A percentile compares a stretch with the other conserved stretches of the same genome.
These are phyloP conservation scores for Agonum fuliginosum DNA, from an alignment of 2,888 invertebrate genomes.

Conservation along the genomic window DNA sequence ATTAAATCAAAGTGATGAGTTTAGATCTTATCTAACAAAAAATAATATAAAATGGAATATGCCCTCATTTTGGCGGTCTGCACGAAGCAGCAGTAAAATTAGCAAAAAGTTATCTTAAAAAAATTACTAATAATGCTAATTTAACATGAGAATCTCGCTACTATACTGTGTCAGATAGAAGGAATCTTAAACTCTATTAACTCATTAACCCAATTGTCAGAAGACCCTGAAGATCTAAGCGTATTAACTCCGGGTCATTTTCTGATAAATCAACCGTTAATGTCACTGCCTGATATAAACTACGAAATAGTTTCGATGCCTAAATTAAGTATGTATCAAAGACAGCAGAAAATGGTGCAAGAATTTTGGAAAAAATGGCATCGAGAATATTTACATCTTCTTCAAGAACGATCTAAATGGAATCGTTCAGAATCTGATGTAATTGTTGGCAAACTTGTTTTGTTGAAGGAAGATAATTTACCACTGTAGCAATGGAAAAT, in stretches of 20 bases:
- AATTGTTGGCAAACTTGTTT: slow-evolving; percentile 24
- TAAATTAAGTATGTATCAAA: background rate
- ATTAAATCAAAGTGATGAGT: background rate
- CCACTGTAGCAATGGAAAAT: slow-evolving; percentile 59
- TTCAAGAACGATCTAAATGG: slow-evolving; percentile 10
- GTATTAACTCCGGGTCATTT: slow-evolving; percentile 19
- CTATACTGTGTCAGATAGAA: slow-evolving; percentile 12
- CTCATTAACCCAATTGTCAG: background rate
- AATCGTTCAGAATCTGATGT: background rate
- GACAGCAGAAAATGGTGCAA: background rate
- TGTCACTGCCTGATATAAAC: background rate
- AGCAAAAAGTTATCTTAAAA: slow-evolving; percentile 10
- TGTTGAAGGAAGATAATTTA: slow-evolving; percentile 56
- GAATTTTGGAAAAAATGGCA: slow-evolving; percentile 20
- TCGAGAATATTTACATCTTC: background rate
- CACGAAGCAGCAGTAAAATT: slow-evolving; percentile 20
- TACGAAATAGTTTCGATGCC: background rate
- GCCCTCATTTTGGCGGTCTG: slow-evolving; percentile 11
- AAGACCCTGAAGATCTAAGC: background rate
- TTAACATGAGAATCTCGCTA: slow-evolving; percentile 12
- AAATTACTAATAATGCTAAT: background rate
- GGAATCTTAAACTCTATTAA: slow-evolving; percentile 13
- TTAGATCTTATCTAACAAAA: background rate
- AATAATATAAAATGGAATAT: background rate
- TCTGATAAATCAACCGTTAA: background rate